Evolutionary conservation across 2,797 vertebrate species (phyloP).

Genomic region (Liasis olivaceus): DNA sequence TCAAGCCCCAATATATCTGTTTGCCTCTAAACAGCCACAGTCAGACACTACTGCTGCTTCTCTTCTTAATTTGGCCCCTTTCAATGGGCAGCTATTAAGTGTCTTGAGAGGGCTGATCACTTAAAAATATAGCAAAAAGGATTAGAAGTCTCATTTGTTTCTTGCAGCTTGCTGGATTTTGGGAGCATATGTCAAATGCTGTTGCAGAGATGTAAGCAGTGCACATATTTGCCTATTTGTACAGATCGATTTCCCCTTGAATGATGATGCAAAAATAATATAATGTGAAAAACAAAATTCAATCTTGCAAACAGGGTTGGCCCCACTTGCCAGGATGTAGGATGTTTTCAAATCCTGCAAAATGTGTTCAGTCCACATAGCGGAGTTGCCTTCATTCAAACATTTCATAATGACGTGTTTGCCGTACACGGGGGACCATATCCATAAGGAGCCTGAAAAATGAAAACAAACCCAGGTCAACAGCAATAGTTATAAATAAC

Average conservation of each 20-base stretch:
- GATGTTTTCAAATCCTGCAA: constrained; percentile 30
- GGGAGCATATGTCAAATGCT: constrained; percentile 42
- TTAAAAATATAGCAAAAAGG: constrained; percentile 61
- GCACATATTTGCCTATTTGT: constrained; percentile 58
- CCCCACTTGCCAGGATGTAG: constrained; percentile 59
- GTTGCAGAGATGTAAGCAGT: constrained; percentile 52
- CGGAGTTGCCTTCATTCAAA: constrained; percentile 83
- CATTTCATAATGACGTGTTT: constrained; percentile 94
- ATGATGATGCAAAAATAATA: constrained; percentile 63
- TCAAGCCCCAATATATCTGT: not conserved
- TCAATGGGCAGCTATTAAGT: constrained; percentile 56
- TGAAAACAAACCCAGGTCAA: constrained; percentile 25
- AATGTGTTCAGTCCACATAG: constrained; percentile 50
- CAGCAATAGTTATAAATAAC: not conserved
- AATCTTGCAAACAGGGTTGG: constrained; percentile 64
- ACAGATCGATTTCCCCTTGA: constrained; percentile 63
- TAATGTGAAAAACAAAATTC: constrained; percentile 64
- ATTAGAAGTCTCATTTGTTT: constrained; percentile 45
- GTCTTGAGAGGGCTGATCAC: constrained; percentile 59
- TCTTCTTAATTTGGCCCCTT: constrained; percentile 16
- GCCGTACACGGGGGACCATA: constrained; percentile 91
- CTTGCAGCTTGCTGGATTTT: constrained; percentile 43
- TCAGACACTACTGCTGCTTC: constrained; percentile 11
- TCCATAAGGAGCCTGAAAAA: constrained; percentile 87
- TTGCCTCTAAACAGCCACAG: not conserved